Base-by-base conservation (phyloP, 2,888 invertebrate genomes). In the Cheilosia grossa region DNA sequence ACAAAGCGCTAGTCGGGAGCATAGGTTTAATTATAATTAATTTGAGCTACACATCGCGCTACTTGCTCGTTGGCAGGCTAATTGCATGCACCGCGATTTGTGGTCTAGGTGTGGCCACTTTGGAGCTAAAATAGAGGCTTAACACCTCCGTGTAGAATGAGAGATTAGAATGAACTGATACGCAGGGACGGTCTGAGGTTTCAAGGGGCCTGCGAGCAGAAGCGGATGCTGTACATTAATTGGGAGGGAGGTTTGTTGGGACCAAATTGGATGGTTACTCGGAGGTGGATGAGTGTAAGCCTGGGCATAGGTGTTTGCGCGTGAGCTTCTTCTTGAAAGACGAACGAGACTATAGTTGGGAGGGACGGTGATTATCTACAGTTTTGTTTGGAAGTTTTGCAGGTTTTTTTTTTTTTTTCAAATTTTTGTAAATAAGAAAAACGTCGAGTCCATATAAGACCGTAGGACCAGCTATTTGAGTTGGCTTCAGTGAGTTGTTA, bases 41-140 rank as follows among this genome's bases (percentile, higher is more conserved):
- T 85, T 85, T 77, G 85, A 85, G 75, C 33, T 77, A 81, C 70
- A 77, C 75, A 81, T 75, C 75, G 85, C 9, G 85, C 81, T 81
- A 77, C 81, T 85, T 67, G 85, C 85, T 80, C 64, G 74, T 77
- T 85, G 85, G 85, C 85, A 85, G 85, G 81, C 85, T 85, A 85
- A 85, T 85, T 85, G 85, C 81, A 85, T 81, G 81, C 66, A 85
- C 59, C 42, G 67, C 75, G 75, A 81, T 75, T 74, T 85, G 85
- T 77, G 72, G 66, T 49, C 44, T 72, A 85, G 85, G 85, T 85
- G 85, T 85, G 85, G 85, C 85, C 75, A 81, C 81, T 85, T 81
- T 85, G 27, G 47, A 75, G 67, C 56, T 81, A 72, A 81, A 77
- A 51, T 72, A 81, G 85, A 67, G 81, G 81, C 70, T 85, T 85